phyloP scores from a whole-genome alignment of 1,140 invertebrate genomes.

The Andricus grossulariae region DNA sequence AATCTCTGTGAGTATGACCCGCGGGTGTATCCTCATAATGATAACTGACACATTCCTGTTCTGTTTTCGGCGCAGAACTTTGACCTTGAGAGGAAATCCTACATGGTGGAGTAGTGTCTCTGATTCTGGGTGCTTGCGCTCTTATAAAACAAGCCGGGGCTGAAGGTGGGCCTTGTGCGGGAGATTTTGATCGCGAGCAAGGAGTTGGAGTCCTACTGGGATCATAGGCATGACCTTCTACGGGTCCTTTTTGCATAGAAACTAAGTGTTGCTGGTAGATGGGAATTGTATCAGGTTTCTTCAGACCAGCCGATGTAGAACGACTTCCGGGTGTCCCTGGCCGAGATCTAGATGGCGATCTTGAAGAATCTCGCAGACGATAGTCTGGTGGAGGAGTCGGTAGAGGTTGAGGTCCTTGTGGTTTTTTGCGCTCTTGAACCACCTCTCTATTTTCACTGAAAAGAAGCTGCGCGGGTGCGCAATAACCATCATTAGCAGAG shows the following conservation, averaged over 20 bases:
- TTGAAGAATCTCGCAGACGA: constrained; percentile 65
- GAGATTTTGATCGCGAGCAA: constrained; percentile 62
- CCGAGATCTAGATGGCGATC: constrained; percentile 64
- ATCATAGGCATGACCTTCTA: constrained; percentile 61
- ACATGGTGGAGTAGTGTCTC: constrained; percentile 33
- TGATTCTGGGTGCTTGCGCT: constrained; percentile 62
- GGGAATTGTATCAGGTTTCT: constrained; percentile 71
- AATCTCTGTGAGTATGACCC: constrained; percentile 43
- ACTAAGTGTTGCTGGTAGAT: constrained; percentile 69
- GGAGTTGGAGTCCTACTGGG: constrained; percentile 69
- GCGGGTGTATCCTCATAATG: constrained; percentile 65
- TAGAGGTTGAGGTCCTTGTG: constrained; percentile 64
- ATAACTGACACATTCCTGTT: constrained; percentile 51
- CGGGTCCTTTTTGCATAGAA: constrained; percentile 58
- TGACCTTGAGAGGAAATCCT: neutral
- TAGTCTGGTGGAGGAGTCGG: constrained; percentile 71
- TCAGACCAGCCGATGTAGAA: constrained; percentile 57
- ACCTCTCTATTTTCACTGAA: constrained; percentile 61
- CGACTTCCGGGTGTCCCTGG: constrained; percentile 60
- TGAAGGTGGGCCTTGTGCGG: constrained; percentile 60
- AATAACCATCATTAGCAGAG: constrained; percentile 55
- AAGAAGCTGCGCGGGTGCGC: constrained; percentile 67
- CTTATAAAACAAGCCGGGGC: constrained; percentile 54
- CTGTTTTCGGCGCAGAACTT: constrained; percentile 24
- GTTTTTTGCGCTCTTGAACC: constrained; percentile 46